Evolutionary conservation across 2,113 vertebrate genomes (phyloP).

Genomic region (Oreamnos americanus): DNA sequence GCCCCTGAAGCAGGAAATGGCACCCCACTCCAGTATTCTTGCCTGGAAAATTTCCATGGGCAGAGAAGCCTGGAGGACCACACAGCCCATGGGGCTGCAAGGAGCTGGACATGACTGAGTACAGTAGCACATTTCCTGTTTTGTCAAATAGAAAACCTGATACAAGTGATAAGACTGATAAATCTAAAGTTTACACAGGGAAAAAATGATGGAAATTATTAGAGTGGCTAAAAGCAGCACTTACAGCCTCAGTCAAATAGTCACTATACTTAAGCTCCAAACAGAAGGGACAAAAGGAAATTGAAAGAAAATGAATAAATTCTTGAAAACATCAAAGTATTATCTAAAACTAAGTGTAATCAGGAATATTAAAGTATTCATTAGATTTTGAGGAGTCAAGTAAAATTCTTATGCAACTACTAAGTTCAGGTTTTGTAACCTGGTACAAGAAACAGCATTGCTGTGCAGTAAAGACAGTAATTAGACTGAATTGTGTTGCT

Average conservation of each 20-base stretch:
- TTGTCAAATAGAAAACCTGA: background rate
- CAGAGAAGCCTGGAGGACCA: background rate
- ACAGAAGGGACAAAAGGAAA: background rate
- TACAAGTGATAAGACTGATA: background rate
- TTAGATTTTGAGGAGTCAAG: background rate
- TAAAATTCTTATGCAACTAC: background rate
- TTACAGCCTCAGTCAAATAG: background rate
- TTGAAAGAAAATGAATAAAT: background rate
- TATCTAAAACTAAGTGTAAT: background rate
- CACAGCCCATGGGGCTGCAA: background rate
- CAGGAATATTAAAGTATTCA: background rate
- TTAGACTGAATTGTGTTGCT: background rate
- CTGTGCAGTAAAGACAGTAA: background rate
- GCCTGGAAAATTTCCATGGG: background rate
- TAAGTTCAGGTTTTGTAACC: background rate
- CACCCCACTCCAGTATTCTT: background rate
- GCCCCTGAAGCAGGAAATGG: background rate
- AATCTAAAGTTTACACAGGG: background rate
- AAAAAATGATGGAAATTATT: background rate
- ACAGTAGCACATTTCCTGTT: background rate
- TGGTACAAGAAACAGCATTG: background rate
- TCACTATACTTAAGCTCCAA: background rate
- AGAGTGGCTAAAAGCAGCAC: background rate
- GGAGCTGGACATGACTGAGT: background rate
- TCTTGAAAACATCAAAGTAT: background rate